These are phyloP conservation scores for Misgurnus mizolepis DNA, from an alignment of 2,113 vertebrate genomes.

Conservation along the genomic window DNA sequence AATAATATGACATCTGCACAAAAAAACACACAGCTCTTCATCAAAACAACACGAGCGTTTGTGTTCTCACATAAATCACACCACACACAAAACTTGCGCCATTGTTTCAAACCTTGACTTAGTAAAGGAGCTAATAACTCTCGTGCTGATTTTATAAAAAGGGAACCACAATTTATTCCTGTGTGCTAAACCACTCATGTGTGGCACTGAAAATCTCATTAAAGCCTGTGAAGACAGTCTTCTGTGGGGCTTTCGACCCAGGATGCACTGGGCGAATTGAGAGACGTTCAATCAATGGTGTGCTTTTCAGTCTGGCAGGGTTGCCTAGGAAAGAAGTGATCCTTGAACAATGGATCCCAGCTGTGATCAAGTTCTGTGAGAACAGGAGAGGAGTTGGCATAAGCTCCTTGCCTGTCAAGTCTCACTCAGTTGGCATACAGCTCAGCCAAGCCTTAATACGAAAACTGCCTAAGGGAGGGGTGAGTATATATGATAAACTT, in stretches of 20 bases:
- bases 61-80: neutral
- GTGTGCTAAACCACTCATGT: constrained; percentile 54
- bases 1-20: constrained; percentile 35
- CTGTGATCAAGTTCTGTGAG: constrained; percentile 17
- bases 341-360: constrained; percentile 13
- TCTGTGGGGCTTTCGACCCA: constrained; percentile 53
- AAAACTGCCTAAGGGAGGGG: neutral
- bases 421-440: constrained; percentile 44
- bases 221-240: constrained; percentile 44
- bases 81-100: neutral
- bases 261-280: constrained; percentile 51
- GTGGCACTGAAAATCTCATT: constrained; percentile 58
- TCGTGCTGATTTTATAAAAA: constrained; percentile 21
- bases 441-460: constrained; percentile 7
- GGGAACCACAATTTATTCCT: constrained; percentile 44
- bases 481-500: neutral
- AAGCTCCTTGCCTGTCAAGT: constrained; percentile 35
- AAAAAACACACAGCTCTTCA: constrained; percentile 28
- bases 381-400: constrained; percentile 6
- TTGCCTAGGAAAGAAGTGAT: constrained; percentile 1
- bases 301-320: constrained; percentile 27
- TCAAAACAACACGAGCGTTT: constrained; percentile 4
- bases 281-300: constrained; percentile 53
- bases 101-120: neutral
- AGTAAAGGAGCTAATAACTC: neutral